Conservation (phyloP, 1,140 invertebrate genomes). For the Ephestia elutella region DNA sequence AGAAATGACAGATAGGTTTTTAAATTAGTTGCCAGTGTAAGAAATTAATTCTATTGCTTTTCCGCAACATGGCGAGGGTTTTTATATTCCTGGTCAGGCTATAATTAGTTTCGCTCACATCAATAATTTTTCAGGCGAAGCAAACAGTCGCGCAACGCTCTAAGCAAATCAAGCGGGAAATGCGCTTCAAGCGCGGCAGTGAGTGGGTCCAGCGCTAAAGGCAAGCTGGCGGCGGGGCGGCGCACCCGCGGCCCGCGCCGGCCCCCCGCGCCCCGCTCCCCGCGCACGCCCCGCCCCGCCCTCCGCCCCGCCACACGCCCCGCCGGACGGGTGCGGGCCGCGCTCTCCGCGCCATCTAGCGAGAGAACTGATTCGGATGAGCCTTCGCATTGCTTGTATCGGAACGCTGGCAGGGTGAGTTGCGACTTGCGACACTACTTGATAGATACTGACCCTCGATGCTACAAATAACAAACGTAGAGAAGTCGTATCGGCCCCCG, state of each 20-base stretch:
- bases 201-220: slow-evolving; percentile 23
- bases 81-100: too few species aligned
- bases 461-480: too few species aligned
- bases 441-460: too few species aligned
- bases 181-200: slow-evolving; percentile 16
- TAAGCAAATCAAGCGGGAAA: slow-evolving; percentile 32
- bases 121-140: slow-evolving; percentile 27
- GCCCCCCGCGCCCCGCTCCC: slow-evolving; percentile 12
- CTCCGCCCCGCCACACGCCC: slow-evolving; percentile 10
- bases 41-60: too few species aligned
- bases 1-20: too few species aligned
- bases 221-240: slow-evolving; percentile 6
- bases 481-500: too few species aligned
- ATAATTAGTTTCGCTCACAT: too few species aligned
- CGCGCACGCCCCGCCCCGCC: slow-evolving; percentile 27
- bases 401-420: slow-evolving; percentile 40
- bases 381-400: slow-evolving; percentile 36
- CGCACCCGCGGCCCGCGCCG: neutral
- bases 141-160: slow-evolving; percentile 40
- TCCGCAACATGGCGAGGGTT: too few species aligned
- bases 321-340: neutral
- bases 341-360: slow-evolving; percentile 44
- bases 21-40: too few species aligned
- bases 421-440: neutral
- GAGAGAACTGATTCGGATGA: slow-evolving; percentile 56